Percentiles rank a stretch among this genome's conserved stretches.
Evolutionary conservation across 2,113 vertebrate species (phyloP).

Genomic region (Heterotis niloticus): DNA sequence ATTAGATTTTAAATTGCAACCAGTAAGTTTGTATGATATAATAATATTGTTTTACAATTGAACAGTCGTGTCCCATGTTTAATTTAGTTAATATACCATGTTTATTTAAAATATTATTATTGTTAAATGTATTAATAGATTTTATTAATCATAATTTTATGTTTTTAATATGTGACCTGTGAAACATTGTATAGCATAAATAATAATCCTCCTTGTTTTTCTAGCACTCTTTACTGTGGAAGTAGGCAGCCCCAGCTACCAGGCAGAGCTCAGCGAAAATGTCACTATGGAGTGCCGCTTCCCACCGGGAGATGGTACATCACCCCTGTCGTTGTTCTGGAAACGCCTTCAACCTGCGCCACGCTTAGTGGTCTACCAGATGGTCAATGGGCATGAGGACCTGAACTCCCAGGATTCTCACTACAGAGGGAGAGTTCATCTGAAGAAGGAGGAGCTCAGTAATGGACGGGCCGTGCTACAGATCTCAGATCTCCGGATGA

Average conservation of each 20-base stretch:
- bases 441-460: conserved; percentile 58
- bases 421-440: conserved; percentile 52
- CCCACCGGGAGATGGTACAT: conserved; percentile 50
- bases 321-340: conserved; percentile 61
- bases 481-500: conserved; percentile 57
- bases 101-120: neutral
- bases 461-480: conserved; percentile 60
- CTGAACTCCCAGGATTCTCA: conserved; percentile 45
- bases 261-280: conserved; percentile 56
- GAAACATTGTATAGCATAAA: neutral
- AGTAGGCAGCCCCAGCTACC: conserved; percentile 48
- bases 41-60: no score
- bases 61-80: neutral
- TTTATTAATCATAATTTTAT: neutral
- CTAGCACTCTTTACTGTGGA: conserved; percentile 67
- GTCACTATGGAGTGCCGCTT: conserved; percentile 70
- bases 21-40: no score
- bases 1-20: no score
- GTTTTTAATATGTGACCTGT: neutral
- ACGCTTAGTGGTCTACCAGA: conserved; percentile 47
- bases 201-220: conserved; percentile 38
- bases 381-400: conserved; percentile 54
- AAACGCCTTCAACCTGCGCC: neutral
- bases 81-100: neutral
- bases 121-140: neutral